A percentile compares a stretch with the other conserved stretches of the same genome.
phyloP scores from a whole-genome alignment of 2,113 vertebrate genomes.

The Lasiurus cinereus region DNA sequence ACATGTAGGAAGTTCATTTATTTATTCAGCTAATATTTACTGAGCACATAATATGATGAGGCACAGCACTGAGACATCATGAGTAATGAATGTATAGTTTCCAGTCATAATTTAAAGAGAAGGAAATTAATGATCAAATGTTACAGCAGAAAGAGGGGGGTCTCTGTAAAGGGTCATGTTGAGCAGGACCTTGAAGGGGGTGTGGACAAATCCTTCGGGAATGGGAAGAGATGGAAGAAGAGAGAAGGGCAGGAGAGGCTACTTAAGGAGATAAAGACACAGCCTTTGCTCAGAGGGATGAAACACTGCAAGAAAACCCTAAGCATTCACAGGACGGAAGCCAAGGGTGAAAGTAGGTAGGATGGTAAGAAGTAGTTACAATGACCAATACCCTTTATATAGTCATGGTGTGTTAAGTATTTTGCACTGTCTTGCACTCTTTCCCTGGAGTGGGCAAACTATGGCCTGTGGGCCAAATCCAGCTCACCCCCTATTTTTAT shows the following conservation, averaged over 20 bases:
- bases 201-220: neutral
- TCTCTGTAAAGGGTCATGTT: neutral
- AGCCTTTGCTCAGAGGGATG: neutral
- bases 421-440: neutral
- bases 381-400: neutral
- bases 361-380: neutral
- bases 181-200: neutral
- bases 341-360: neutral
- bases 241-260: neutral
- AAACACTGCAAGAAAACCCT: neutral
- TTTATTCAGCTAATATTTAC: constrained; percentile 7
- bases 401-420: neutral
- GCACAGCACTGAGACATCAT: neutral
- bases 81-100: neutral
- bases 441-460: neutral
- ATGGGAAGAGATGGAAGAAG: neutral
- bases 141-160: neutral
- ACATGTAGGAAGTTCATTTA: neutral
- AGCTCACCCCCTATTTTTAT: neutral
- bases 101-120: neutral
- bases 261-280: neutral
- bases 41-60: neutral
- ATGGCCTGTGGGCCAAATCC: neutral
- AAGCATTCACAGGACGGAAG: neutral
- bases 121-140: neutral